phyloP scores from a whole-genome alignment of 2,888 invertebrate species.

The Euplagia quadripunctaria region DNA sequence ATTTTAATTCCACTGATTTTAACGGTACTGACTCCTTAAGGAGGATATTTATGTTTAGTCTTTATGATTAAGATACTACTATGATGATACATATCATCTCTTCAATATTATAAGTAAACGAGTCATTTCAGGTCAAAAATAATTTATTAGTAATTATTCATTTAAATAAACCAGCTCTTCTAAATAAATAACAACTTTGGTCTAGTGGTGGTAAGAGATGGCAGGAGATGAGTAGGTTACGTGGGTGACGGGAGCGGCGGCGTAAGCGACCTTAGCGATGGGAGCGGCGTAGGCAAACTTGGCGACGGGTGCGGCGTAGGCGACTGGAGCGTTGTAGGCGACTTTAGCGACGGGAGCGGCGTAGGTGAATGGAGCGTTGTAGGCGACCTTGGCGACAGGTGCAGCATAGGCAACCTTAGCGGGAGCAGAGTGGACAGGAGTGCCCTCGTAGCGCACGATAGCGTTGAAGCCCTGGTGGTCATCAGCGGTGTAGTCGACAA shows the following conservation, averaged over 20 bases:
- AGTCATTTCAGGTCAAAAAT: slow-evolving; percentile 22
- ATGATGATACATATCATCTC: too few species aligned
- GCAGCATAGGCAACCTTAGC: slow-evolving; percentile 67
- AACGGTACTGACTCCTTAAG: background rate
- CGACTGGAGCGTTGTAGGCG: background rate
- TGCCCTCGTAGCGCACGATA: slow-evolving; percentile 78
- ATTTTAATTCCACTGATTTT: background rate
- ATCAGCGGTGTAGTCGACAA: slow-evolving; percentile 82
- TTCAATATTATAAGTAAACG: too few species aligned
- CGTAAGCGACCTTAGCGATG: slow-evolving; percentile 54
- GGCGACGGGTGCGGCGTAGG: slow-evolving; percentile 57
- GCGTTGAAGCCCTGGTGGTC: slow-evolving; percentile 81
- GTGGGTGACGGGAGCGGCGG: slow-evolving; percentile 58
- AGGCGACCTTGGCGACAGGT: slow-evolving; percentile 52
- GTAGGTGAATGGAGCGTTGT: slow-evolving; percentile 54
- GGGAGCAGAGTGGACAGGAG: slow-evolving; percentile 58
- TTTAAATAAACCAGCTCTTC: slow-evolving; percentile 31
- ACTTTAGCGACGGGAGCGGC: slow-evolving; percentile 46
- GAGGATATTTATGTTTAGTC: too few species aligned
- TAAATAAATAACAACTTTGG: slow-evolving; percentile 15
- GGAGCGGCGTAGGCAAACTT: slow-evolving; percentile 64
- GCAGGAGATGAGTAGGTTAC: slow-evolving; percentile 75
- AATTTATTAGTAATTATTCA: slow-evolving; percentile 49
- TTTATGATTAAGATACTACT: too few species aligned
- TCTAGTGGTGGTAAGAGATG: slow-evolving; percentile 78